Evolutionary conservation across 2,113 vertebrate species (phyloP).

Genomic region (Phylloscopus whistleri): DNA sequence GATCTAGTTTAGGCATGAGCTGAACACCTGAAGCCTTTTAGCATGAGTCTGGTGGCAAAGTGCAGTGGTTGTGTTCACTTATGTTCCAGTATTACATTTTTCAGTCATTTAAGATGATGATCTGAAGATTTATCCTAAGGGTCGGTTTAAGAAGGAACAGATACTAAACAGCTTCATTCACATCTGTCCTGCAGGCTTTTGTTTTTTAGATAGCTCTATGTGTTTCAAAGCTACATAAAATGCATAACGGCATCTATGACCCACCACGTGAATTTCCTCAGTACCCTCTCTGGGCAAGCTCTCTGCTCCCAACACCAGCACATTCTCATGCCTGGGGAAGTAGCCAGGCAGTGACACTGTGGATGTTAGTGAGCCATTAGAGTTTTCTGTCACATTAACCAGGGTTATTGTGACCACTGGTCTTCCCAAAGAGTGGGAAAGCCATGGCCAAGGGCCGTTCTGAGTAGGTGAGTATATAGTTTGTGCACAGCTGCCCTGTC

Average conservation of each 20-base stretch:
- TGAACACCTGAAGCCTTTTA: neutral
- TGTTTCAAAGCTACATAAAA: neutral
- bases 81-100: neutral
- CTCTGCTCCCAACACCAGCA: neutral
- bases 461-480: neutral
- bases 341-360: neutral
- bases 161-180: neutral
- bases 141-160: neutral
- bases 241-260: neutral
- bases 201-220: neutral
- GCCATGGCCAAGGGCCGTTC: neutral
- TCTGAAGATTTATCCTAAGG: neutral
- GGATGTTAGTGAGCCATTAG: neutral
- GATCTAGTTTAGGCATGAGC: neutral
- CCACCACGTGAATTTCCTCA: neutral
- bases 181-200: neutral
- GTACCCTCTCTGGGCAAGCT: neutral
- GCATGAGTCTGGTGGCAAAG: neutral
- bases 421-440: neutral
- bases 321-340: neutral
- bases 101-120: neutral
- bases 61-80: neutral
- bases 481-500: neutral
- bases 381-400: neutral
- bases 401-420: neutral